Conservation (phyloP, 2,888 invertebrate species). For the Tetragnatha montana region DNA sequence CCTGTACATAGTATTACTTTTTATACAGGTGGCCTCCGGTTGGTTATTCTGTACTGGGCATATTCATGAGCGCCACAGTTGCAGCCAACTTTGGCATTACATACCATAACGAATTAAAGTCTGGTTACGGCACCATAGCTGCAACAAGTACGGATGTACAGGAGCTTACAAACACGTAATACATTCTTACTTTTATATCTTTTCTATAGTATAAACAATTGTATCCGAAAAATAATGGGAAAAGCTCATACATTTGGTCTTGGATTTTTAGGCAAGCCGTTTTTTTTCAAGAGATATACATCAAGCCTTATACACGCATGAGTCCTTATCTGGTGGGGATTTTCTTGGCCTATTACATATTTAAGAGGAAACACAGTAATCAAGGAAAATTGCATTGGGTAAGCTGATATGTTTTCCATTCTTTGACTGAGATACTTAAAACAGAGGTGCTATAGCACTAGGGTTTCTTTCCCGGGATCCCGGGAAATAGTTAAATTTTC, state of each 20-base stretch:
- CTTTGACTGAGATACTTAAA: too few species aligned
- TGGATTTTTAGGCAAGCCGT: slow-evolving; percentile 78
- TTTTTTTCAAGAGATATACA: slow-evolving; percentile 81
- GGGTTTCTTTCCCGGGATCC: too few species aligned
- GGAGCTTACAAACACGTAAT: too few species aligned
- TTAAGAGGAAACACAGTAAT: slow-evolving; percentile 38
- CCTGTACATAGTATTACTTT: background rate
- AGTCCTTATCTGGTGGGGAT: slow-evolving; percentile 73
- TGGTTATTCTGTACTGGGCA: slow-evolving; percentile 9
- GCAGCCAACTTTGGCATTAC: slow-evolving; percentile 21
- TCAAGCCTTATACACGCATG: slow-evolving; percentile 72
- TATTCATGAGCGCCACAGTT: slow-evolving; percentile 12
- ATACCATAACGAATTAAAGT: slow-evolving; percentile 8
- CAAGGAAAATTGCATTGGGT: slow-evolving; percentile 21
- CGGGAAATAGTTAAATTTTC: too few species aligned
- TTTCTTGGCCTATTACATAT: slow-evolving; percentile 72
- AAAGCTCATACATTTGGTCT: background rate
- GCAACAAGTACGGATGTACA: background rate
- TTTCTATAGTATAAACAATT: too few species aligned
- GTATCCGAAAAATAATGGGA: too few species aligned
- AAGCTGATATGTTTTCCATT: background rate
- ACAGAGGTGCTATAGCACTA: background rate
- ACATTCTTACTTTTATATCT: too few species aligned
- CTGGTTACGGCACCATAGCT: background rate
- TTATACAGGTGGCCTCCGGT: slow-evolving; percentile 24